A percentile compares a stretch with the other conserved stretches of the same genome.
Evolutionary conservation across 2,113 vertebrate genomes (phyloP).

Genomic region (Anarhynchus alexandrinus): DNA sequence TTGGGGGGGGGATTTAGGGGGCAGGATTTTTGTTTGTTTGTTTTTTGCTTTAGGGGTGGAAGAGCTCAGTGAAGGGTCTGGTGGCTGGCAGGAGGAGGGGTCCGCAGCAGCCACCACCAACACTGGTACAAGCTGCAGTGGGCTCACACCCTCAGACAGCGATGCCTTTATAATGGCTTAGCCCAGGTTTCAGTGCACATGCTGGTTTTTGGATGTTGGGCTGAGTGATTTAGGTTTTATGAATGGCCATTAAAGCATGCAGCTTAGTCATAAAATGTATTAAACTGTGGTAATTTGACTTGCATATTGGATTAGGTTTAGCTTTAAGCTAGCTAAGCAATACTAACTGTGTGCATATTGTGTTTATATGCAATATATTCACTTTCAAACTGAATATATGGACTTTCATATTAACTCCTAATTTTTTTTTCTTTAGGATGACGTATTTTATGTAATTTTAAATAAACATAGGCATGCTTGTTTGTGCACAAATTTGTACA

Average conservation of each 20-base stretch:
- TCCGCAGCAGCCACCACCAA: rapidly evolving
- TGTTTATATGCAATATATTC: neutral
- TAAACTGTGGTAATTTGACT: neutral
- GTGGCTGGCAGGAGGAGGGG: neutral
- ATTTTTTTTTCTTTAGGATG: neutral
- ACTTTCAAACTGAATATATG: neutral
- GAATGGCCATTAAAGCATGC: neutral
- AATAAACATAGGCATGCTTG: neutral
- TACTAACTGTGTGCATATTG: neutral
- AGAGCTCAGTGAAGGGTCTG: neutral
- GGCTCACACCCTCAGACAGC: neutral
- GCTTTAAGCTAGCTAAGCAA: neutral
- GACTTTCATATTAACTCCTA: neutral
- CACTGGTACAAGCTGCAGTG: rapidly evolving
- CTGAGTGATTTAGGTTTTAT: neutral
- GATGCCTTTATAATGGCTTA: neutral
- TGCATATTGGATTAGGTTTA: neutral
- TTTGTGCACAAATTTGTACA: neutral
- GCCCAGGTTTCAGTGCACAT: neutral
- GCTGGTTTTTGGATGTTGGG: neutral
- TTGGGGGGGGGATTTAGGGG: neutral
- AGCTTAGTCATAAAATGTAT: neutral
- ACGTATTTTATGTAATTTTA: neutral
- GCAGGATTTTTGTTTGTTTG: neutral
- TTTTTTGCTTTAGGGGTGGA: neutral